Conservation (phyloP, 2,888 invertebrate species). For the Ctenicera cuprea region DNA sequence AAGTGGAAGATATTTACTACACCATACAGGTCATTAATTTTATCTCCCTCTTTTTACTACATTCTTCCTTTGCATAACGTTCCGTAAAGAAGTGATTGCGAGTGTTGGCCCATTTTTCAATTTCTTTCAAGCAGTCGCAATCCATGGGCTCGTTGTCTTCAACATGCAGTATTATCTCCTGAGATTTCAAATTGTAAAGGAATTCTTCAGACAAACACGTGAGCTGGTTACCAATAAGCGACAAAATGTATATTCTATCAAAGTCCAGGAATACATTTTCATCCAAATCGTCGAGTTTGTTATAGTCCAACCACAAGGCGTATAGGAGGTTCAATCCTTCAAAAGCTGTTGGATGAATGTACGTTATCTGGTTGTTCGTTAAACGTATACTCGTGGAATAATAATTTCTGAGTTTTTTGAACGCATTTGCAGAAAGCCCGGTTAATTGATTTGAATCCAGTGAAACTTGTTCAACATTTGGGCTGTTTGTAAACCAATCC, state of each 20-base stretch:
- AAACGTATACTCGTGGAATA: slow-evolving; percentile 59
- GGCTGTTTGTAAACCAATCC: slow-evolving; percentile 67
- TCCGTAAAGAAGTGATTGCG: slow-evolving; percentile 42
- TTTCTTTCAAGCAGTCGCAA: slow-evolving; percentile 35
- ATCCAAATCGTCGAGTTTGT: slow-evolving; percentile 59
- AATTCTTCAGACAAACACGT: slow-evolving; percentile 37
- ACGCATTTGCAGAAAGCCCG: slow-evolving; percentile 63
- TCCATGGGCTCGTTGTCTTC: slow-evolving; percentile 41
- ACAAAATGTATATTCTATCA: slow-evolving; percentile 35
- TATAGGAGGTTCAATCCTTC: slow-evolving; percentile 57
- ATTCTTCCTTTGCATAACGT: slow-evolving; percentile 34
- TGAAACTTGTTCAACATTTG: slow-evolving; percentile 62
- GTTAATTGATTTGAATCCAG: slow-evolving; percentile 64
- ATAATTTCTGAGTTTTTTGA: slow-evolving; percentile 62
- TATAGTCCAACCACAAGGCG: slow-evolving; percentile 60
- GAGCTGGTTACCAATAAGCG: slow-evolving; percentile 40
- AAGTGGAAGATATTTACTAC: not conserved
- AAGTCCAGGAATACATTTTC: slow-evolving; percentile 39
- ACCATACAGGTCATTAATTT: not conserved
- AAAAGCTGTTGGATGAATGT: slow-evolving; percentile 58
- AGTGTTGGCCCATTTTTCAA: slow-evolving; percentile 41
- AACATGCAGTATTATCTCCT: slow-evolving; percentile 39
- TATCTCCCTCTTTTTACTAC: slow-evolving; percentile 1
- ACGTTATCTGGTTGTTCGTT: slow-evolving; percentile 59
- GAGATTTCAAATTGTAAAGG: slow-evolving; percentile 37